Percentiles rank a stretch among this genome's conserved stretches.
Evolutionary conservation across 1,140 invertebrate genomes (phyloP).

Genomic region (Stegodyphus dumicola): DNA sequence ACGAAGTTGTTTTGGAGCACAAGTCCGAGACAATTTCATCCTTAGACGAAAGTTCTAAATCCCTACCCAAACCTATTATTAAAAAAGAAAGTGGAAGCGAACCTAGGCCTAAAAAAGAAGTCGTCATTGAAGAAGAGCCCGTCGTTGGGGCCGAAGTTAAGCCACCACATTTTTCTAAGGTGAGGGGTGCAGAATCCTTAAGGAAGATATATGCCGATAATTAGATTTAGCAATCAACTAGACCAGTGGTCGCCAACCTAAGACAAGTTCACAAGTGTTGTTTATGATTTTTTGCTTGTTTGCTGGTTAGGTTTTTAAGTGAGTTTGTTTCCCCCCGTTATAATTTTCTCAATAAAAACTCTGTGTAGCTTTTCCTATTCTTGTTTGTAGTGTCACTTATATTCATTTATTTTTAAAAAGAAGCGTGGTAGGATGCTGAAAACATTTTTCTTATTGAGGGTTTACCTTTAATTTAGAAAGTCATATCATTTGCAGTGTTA

Average conservation of each 20-base stretch:
- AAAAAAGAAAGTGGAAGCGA: conserved; percentile 43
- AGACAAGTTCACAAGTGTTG: not conserved
- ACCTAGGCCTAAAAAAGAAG: conserved; percentile 73
- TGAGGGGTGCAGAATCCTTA: conserved; percentile 58
- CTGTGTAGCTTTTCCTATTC: not conserved
- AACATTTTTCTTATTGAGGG: no score
- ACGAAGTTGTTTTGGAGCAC: conserved; percentile 40
- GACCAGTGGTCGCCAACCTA: conserved; percentile 59
- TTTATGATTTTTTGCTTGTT: not conserved
- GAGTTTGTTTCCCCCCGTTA: not conserved
- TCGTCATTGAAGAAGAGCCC: conserved; percentile 75
- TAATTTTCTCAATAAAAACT: not conserved
- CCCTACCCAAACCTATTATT: conserved; percentile 51
- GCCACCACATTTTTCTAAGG: conserved; percentile 62
- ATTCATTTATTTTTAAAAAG: no score
- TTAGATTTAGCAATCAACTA: conserved; percentile 29
- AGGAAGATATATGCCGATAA: conserved; percentile 53
- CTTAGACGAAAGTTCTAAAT: not conserved
- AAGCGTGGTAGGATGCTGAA: no score
- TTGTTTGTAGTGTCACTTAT: not conserved
- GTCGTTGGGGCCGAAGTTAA: conserved; percentile 77
- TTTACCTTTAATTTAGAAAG: no score
- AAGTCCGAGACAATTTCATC: conserved; percentile 17
- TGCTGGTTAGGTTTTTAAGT: not conserved
- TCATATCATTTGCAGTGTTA: no score